A percentile compares a stretch with the other conserved stretches of the same genome.
phyloP scores from a whole-genome alignment of 2,113 vertebrate genomes.

The Serinus canaria region DNA sequence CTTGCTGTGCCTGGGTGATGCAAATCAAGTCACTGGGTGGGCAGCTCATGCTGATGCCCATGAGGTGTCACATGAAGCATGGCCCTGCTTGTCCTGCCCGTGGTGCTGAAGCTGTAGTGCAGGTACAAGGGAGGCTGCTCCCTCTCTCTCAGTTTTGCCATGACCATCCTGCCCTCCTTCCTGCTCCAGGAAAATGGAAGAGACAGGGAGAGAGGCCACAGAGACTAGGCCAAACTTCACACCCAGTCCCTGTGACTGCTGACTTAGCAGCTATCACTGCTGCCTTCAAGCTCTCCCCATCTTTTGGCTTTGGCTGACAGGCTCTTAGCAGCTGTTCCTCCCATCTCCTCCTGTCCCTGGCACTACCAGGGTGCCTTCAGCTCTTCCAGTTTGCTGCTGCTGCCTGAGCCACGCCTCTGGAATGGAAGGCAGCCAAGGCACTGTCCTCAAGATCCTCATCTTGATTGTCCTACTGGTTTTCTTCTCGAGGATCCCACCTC shows the following conservation, averaged over 20 bases:
- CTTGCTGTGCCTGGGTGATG: not conserved
- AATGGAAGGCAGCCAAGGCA: not conserved
- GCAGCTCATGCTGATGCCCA: accelerated
- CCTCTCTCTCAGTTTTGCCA: not conserved
- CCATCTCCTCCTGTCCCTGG: not conserved
- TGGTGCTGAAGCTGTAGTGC: accelerated
- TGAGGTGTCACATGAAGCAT: accelerated
- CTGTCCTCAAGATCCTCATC: accelerated
- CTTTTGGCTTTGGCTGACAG: not conserved
- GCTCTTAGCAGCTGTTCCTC: not conserved
- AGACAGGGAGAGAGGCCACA: not conserved
- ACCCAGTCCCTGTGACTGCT: not conserved
- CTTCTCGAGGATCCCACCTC: not conserved
- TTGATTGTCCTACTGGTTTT: not conserved
- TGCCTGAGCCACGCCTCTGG: accelerated
- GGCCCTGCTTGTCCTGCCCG: accelerated
- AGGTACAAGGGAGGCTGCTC: not conserved
- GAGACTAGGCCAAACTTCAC: not conserved
- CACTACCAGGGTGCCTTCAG: not conserved
- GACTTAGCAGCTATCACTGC: not conserved
- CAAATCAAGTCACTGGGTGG: not conserved
- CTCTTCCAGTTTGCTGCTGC: not conserved
- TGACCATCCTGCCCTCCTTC: not conserved
- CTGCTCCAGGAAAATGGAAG: not conserved
- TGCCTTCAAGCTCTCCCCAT: not conserved